These are phyloP conservation scores for Scaptomyza tumidula DNA, from an alignment of 2,888 invertebrate species.

Conservation along the genomic window DNA sequence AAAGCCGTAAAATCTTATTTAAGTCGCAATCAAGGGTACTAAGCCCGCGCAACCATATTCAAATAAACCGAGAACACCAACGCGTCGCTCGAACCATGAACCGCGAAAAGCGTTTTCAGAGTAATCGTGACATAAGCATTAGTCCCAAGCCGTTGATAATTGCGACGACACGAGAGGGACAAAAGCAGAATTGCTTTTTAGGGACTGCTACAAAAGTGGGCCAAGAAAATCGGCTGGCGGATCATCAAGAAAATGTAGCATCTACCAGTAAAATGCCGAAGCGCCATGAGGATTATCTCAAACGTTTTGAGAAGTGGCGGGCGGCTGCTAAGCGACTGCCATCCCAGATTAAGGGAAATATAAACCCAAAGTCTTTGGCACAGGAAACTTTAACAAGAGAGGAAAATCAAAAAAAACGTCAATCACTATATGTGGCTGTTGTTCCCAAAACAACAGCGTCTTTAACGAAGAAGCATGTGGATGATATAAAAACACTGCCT, in stretches of 20 bases:
- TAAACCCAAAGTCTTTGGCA: background rate
- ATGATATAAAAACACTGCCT: background rate
- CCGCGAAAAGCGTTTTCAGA: constrained; percentile 61
- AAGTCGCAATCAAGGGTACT: constrained; percentile 40
- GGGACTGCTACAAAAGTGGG: background rate
- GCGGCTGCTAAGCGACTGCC: constrained; percentile 3
- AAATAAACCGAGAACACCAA: constrained; percentile 56
- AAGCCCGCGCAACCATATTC: constrained; percentile 50
- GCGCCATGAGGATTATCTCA: constrained; percentile 29
- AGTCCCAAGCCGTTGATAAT: constrained; percentile 52
- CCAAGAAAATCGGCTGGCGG: constrained; percentile 43
- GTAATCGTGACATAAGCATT: constrained; percentile 54
- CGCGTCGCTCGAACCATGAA: constrained; percentile 58
- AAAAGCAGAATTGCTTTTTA: background rate
- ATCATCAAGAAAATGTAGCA: background rate
- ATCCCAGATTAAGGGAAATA: background rate
- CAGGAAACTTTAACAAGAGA: background rate
- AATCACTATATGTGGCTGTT: constrained; percentile 22
- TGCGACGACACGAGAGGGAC: background rate
- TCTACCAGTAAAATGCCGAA: constrained; percentile 1
- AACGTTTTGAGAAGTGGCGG: constrained; percentile 46
- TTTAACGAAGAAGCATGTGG: background rate
- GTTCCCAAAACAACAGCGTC: constrained; percentile 1
- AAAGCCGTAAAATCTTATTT: constrained; percentile 41
- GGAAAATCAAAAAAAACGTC: constrained; percentile 16